Base-by-base conservation (phyloP, 2,888 invertebrate genomes). In the Hyles lineata region DNA sequence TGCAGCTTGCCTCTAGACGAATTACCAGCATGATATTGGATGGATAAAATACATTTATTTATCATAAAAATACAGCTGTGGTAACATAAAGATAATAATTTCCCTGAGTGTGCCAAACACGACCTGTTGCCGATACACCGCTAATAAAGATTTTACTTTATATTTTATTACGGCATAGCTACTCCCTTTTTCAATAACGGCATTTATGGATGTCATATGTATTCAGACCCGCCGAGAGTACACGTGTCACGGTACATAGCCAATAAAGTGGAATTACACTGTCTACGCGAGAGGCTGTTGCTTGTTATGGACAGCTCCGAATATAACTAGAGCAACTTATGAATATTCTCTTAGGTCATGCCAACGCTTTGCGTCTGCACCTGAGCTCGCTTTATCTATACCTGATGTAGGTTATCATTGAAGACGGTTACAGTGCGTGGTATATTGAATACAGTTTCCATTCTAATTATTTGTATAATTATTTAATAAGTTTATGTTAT, bases 191-290 rank as follows among this genome's bases (percentile, higher is more conserved):
- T 81, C 79, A 82, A 82, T 84, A 83, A 80, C 74, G 78, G 74
- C 75, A 74, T 79, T 76, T 80, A 78, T 76, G 76, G 70, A 74
- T 72, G 80, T 78, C 76, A 83, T 87, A 82, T 83, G 85, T 87
- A 89, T 89, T 89, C 87, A 89, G 86, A 78, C 76, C 79, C 78
- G 72, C 74, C 71, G 81, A 76, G 82, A 79, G 80, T 82, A 86
- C 83, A 87, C 83, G 83, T 86, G 87, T 87, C 81, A 82, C 82
- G 81, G 83, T 85, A 84, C 81, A 82, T 82, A 85, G 84, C 82
- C 85, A 86, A 89, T 88, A 87, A 87, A 83, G 80, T 84, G 82
- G 81, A 85, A 88, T 87, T 87, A 86, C 83, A 80, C 76, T 73
- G 76, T 80, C 82, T 84, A 81, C 85, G 84, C 78, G 84, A 79